Base-by-base conservation (phyloP, 2,797 vertebrate genomes). In the Nannoperca australis region DNA sequence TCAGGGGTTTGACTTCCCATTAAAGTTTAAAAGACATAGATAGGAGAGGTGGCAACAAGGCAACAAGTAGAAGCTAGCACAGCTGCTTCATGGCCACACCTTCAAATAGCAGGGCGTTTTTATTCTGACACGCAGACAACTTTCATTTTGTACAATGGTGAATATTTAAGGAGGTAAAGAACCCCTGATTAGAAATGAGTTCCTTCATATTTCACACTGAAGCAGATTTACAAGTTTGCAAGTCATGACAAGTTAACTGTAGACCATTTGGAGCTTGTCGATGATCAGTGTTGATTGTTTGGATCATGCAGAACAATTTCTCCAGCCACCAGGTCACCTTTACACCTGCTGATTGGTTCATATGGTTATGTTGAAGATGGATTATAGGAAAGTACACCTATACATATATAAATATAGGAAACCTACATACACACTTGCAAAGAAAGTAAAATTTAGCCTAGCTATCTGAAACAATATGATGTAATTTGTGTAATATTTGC, bases 1-100 rank as follows among this genome's bases (percentile, higher is more conserved):
- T 56, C 0, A 44, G 59, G 83, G 89, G 78, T 79, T 90, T 91
- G 88, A 85, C 88, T 90, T 87, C 81, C 73, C 87, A 92, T 93
- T 91, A 93, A 93, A 93, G 71, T 91, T 94, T 93, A 90, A 93
- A 73, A 69, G 74, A 76, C 83, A 70, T 11, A 24, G 80, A 77
- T 17, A 68, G 49, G 64, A 84, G 64, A 0, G 47, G 77, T 3
- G 72, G 65, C 20, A 11, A 18, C 55, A 8, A 38, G 47, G 40
- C 63, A 10, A 38, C 84, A 60, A 65, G 63, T 50, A 50, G 55
- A 32, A 55, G 62, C 42, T 0, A 45, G 24, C 5, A 2, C 1
- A 8, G 59, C 36, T 17, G n/a, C 50, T 54, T 49, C 11, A 32
- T 27, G 63, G 47, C 68, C 65, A 54, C 85, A 4, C 71, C 85